These are phyloP conservation scores for Pectinophora gossypiella DNA, from an alignment of 1,140 invertebrate genomes.

Conservation along the genomic window DNA sequence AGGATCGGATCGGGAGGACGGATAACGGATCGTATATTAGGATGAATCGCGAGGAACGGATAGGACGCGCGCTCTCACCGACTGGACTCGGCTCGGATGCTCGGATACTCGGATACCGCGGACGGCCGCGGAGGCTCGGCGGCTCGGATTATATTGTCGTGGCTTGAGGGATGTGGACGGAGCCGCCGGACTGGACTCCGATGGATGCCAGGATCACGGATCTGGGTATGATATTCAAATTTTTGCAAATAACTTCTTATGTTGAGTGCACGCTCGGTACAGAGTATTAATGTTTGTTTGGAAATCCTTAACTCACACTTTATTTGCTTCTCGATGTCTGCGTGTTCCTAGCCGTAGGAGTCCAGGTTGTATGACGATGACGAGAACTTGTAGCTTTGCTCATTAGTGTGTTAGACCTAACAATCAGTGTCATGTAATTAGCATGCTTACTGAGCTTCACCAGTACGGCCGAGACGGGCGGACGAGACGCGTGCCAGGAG, in stretches of 20 bases:
- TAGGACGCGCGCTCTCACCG: constrained; percentile 16
- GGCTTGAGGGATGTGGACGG: constrained; percentile 10
- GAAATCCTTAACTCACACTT: constrained; percentile 56
- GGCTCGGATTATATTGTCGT: not conserved
- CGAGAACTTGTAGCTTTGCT: constrained; percentile 32
- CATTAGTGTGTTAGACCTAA: constrained; percentile 45
- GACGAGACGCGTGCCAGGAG: not conserved
- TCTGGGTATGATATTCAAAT: constrained; percentile 67
- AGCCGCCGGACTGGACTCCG: constrained; percentile 17
- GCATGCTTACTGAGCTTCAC: constrained; percentile 44
- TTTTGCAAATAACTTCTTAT: constrained; percentile 62
- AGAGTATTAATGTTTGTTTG: constrained; percentile 51
- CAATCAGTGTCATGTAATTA: constrained; percentile 38
- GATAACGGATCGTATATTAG: constrained; percentile 5
- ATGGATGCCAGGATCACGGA: constrained; percentile 44
- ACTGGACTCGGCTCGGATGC: constrained; percentile 19
- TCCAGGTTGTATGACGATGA: constrained; percentile 6
- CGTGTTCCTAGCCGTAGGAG: constrained; percentile 31
- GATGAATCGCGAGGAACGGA: constrained; percentile 24
- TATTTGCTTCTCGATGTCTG: constrained; percentile 55
- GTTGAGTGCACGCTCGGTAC: constrained; percentile 65
- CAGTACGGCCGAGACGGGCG: not conserved
- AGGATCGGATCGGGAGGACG: constrained; percentile 17
- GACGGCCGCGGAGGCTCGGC: constrained; percentile 12
- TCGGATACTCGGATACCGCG: no score